Evolutionary conservation across 1,140 invertebrate species (phyloP).

Genomic region (Drosophila serrata): DNA sequence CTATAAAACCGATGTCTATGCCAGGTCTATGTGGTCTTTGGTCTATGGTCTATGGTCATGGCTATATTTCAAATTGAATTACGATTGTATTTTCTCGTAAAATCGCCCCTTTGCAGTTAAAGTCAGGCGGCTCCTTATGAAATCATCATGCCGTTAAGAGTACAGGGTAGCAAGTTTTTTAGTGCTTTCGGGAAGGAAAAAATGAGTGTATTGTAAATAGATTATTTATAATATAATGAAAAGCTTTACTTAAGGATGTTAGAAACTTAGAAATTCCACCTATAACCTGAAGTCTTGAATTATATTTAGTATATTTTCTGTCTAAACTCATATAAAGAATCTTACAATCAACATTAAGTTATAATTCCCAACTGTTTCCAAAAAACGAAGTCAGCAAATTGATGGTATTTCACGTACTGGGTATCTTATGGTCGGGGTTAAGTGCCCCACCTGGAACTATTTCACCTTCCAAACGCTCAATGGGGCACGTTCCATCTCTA

Average conservation of each 20-base stretch:
- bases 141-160: background rate
- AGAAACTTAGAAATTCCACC: background rate
- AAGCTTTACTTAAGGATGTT: background rate
- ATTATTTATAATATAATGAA: background rate
- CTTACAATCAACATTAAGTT: no score
- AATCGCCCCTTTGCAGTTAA: background rate
- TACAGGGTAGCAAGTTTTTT: background rate
- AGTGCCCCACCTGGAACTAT: background rate
- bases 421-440: constrained; percentile 2
- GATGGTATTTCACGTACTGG: background rate
- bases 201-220: no score
- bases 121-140: background rate
- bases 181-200: background rate
- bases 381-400: background rate
- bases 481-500: constrained; percentile 42
- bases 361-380: background rate
- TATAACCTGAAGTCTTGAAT: background rate
- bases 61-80: constrained; percentile 17
- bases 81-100: constrained; percentile 8
- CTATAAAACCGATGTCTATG: constrained; percentile 2
- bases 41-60: constrained; percentile 4
- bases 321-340: no score
- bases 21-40: background rate
- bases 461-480: constrained; percentile 1
- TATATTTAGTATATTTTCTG: background rate